These are phyloP conservation scores for Atherix ibis DNA, from an alignment of 2,888 invertebrate species.

Conservation along the genomic window DNA sequence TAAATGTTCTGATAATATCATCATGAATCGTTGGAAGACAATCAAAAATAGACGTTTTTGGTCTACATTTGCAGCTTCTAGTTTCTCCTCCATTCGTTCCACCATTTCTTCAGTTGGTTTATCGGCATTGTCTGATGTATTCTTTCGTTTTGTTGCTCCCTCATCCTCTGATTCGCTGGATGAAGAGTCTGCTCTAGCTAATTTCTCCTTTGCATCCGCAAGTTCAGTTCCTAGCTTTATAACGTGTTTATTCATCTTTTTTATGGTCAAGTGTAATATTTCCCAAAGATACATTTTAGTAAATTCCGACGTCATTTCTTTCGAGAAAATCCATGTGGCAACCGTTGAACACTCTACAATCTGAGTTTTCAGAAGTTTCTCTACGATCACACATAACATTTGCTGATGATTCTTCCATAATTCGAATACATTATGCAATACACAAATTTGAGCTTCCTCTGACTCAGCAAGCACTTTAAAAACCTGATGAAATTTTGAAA, in stretches of 20 bases:
- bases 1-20: constrained; percentile 92
- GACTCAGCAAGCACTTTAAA: constrained; percentile 84
- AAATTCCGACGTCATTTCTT: constrained; percentile 81
- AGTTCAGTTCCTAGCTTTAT: constrained; percentile 67
- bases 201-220: constrained; percentile 69
- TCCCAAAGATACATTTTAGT: constrained; percentile 95
- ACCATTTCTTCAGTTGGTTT: constrained; percentile 59
- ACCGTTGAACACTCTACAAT: constrained; percentile 94
- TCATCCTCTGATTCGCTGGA: constrained; percentile 72
- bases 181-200: constrained; percentile 67
- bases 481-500: constrained; percentile 87
- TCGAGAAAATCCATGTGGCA: constrained; percentile 95
- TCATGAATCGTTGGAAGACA: constrained; percentile 95
- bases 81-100: constrained; percentile 87
- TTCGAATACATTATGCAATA: constrained; percentile 82
- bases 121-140: constrained; percentile 32
- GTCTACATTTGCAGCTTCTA: constrained; percentile 89
- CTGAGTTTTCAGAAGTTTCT: constrained; percentile 94
- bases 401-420: constrained; percentile 94
- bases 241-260: constrained; percentile 93
- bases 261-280: constrained; percentile 84
- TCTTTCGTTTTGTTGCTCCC: constrained; percentile 34
- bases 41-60: constrained; percentile 94
- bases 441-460: constrained; percentile 89
- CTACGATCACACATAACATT: constrained; percentile 91